These are phyloP conservation scores for Dryobates pubescens DNA, from an alignment of 2,797 vertebrate genomes.

Conservation along the genomic window DNA sequence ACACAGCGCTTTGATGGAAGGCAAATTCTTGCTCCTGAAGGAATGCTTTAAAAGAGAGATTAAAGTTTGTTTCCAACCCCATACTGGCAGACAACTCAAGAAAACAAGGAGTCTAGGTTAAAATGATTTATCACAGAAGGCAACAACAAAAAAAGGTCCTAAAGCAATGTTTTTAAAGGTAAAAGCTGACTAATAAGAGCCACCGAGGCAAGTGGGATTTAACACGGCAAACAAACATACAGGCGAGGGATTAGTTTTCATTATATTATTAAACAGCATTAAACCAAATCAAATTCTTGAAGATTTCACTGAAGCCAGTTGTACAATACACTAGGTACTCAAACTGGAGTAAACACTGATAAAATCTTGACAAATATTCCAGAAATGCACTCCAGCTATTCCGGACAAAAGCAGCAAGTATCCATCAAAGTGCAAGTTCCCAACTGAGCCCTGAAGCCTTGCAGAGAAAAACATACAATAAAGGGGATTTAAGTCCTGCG, in stretches of 20 bases:
- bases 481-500: constrained; percentile 19
- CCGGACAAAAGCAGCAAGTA: constrained; percentile 75
- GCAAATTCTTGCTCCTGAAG: constrained; percentile 58
- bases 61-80: constrained; percentile 48
- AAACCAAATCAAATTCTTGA: constrained; percentile 57
- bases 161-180: constrained; percentile 42
- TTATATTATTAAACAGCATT: constrained; percentile 60
- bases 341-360: constrained; percentile 75
- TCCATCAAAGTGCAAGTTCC: constrained; percentile 61
- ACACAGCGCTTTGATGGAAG: constrained; percentile 43
- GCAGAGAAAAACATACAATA: constrained; percentile 43
- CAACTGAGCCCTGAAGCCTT: constrained; percentile 43
- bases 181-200: constrained; percentile 55
- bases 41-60: constrained; percentile 68
- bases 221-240: not conserved
- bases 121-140: constrained; percentile 45
- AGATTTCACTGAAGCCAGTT: constrained; percentile 49
- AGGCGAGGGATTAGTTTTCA: constrained; percentile 52
- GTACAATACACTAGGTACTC: constrained; percentile 65
- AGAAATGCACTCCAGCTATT: constrained; percentile 81
- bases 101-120: constrained; percentile 53
- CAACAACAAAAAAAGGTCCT: not conserved
- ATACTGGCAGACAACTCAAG: constrained; percentile 58
- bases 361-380: constrained; percentile 84
- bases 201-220: constrained; percentile 27